These are phyloP conservation scores for human (Homo sapiens) DNA, from an alignment of 2,113 vertebrate species.

Conservation along the genomic window GRCh38 chr3:32154001-32154500, in stretches of 20 bases:
- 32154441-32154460: neutral
- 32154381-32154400: neutral
- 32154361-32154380: neutral
- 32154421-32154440: neutral
- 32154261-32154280: neutral
- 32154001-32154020: slow-evolving; percentile 62
- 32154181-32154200: neutral
- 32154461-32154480: neutral
- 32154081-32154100: neutral
- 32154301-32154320: neutral
- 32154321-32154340: neutral
- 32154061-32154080: slow-evolving; percentile 18
- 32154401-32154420: neutral
- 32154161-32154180: neutral
- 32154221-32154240: fast-evolving
- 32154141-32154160: neutral
- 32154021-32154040: slow-evolving; percentile 65
- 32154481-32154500: neutral
- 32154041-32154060: slow-evolving; percentile 60
- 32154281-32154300: neutral
- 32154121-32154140: neutral
- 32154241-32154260: neutral
- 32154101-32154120: slow-evolving; percentile 32
- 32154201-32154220: neutral
- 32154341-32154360: neutral